phyloP scores from a whole-genome alignment of 2,113 vertebrate species.

The Cinclus mexicanus region DNA sequence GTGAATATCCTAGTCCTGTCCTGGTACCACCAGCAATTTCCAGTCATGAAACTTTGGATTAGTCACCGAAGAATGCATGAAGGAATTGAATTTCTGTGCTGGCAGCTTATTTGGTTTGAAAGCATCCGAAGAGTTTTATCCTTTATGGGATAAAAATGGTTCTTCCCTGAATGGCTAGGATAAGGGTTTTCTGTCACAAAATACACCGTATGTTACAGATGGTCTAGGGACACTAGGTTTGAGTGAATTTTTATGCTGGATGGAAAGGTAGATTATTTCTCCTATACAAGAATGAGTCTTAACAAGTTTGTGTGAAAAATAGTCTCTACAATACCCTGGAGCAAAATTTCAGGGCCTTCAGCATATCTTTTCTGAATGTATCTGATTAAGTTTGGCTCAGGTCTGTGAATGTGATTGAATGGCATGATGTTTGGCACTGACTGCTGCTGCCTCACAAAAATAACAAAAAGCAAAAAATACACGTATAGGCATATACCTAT shows the following conservation, averaged over 20 bases:
- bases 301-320: background rate
- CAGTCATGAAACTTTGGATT: background rate
- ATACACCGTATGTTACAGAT: background rate
- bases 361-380: background rate
- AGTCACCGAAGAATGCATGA: background rate
- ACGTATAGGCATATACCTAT: background rate
- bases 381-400: background rate
- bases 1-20: background rate
- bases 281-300: background rate
- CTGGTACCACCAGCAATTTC: background rate
- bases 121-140: constrained; percentile 1
- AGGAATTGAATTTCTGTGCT: constrained; percentile 19
- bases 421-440: background rate
- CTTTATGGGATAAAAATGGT: background rate
- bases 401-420: constrained; percentile 14
- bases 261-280: background rate
- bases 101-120: background rate
- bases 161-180: background rate
- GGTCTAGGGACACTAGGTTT: background rate
- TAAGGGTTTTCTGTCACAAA: background rate
- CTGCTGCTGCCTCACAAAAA: background rate
- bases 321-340: background rate
- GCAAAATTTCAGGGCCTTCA: background rate
- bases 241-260: background rate
- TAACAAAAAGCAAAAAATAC: background rate